Evolutionary conservation across 2,888 invertebrate genomes (phyloP).

Genomic region (Aphodius granarius): DNA sequence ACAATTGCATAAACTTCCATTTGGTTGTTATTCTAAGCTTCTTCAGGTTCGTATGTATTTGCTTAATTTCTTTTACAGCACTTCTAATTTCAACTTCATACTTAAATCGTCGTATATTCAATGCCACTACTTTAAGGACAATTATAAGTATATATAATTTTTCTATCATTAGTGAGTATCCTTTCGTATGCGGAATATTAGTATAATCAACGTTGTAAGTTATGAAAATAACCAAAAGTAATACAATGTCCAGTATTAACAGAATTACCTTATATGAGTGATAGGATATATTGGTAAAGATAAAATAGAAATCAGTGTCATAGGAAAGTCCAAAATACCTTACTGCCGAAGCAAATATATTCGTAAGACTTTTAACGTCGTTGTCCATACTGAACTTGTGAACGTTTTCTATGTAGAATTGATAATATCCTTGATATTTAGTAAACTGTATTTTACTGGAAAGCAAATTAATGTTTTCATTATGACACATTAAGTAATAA

Average conservation of each 20-base stretch:
- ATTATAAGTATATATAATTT: background rate
- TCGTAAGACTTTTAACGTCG: too few species aligned
- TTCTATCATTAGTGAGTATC: background rate
- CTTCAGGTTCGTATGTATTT: background rate
- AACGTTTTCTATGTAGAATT: too few species aligned
- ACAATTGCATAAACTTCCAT: background rate
- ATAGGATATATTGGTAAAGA: background rate
- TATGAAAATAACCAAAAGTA: background rate
- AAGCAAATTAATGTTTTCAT: too few species aligned
- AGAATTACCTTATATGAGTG: background rate
- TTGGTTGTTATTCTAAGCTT: background rate
- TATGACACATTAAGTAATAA: too few species aligned
- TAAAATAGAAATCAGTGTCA: too few species aligned
- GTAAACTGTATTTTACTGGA: too few species aligned
- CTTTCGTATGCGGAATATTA: background rate
- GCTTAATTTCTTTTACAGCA: background rate
- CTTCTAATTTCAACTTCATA: background rate
- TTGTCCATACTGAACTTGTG: too few species aligned
- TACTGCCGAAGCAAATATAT: too few species aligned
- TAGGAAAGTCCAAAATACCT: too few species aligned
- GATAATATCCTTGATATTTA: too few species aligned
- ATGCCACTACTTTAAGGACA: background rate
- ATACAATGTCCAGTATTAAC: background rate
- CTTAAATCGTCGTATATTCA: background rate
- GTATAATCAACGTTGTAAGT: background rate